Percentiles rank a stretch among this genome's conserved stretches.
phyloP scores from a whole-genome alignment of 2,113 vertebrate genomes.

The Oncorhynchus nerka region DNA sequence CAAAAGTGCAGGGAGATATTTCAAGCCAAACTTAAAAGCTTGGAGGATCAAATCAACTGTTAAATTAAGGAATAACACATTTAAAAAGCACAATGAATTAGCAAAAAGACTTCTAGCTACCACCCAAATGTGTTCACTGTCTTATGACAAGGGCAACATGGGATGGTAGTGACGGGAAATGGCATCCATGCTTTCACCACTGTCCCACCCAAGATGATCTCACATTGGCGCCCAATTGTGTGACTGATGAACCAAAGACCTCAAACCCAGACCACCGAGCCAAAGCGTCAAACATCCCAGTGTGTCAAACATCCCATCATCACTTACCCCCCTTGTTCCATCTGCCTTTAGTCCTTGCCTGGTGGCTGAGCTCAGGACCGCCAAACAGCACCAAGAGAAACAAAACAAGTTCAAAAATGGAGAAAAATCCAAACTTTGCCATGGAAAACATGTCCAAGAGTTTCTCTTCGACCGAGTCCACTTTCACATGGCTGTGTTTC shows the following conservation, averaged over 20 bases:
- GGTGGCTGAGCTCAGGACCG: conserved; percentile 85
- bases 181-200: conserved; percentile 8
- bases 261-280: conserved; percentile 3
- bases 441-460: conserved; percentile 95
- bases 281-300: neutral
- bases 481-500: conserved; percentile 75
- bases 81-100: neutral
- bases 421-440: conserved; percentile 82
- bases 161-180: neutral
- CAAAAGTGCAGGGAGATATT: no score
- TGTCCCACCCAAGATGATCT: conserved; percentile 6
- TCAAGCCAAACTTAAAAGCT: neutral
- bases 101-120: neutral
- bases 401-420: conserved; percentile 88
- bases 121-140: neutral
- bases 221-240: conserved; percentile 2
- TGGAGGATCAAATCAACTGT: neutral
- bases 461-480: conserved; percentile 69
- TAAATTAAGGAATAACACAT: neutral
- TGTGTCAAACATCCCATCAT: conserved; percentile 6
- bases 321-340: conserved; percentile 99
- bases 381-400: conserved; percentile 85
- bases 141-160: conserved; percentile 20
- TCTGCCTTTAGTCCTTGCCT: conserved; percentile 93
- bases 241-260: neutral